Conservation (phyloP, 2,888 invertebrate species). For the Omphaloscelis lunosa region DNA sequence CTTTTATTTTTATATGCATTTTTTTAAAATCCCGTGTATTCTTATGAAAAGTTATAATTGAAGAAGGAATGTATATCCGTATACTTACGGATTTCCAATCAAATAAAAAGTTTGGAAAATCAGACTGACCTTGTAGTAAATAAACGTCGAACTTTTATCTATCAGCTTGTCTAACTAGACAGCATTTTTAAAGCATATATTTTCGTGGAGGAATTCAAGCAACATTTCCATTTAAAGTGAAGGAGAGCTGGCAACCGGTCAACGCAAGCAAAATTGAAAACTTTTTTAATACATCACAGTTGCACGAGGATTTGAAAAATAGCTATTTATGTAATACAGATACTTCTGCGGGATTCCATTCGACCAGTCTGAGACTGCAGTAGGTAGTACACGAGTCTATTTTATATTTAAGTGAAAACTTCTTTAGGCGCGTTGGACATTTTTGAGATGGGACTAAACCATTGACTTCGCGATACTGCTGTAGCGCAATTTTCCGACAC, state of each 20-base stretch:
- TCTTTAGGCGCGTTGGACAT: no score
- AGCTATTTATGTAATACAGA: conserved; percentile 9
- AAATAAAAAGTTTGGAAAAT: background rate
- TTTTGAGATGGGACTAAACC: no score
- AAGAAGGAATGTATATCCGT: background rate
- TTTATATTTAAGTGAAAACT: no score
- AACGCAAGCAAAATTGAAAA: conserved; percentile 57
- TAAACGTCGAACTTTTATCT: conserved; percentile 17
- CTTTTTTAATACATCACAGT: conserved; percentile 59
- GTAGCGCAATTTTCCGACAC: no score
- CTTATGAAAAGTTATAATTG: background rate
- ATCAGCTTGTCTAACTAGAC: conserved; percentile 4
- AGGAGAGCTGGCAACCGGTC: conserved; percentile 57
- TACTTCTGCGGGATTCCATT: conserved; percentile 4
- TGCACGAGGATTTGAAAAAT: conserved; percentile 51
- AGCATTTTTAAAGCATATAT: conserved; percentile 27
- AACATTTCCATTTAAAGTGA: conserved; percentile 62
- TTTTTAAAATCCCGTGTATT: background rate
- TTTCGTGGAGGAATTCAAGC: conserved; percentile 41
- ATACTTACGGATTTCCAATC: background rate
- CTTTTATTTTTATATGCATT: background rate
- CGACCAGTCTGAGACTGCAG: background rate
- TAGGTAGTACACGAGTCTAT: background rate
- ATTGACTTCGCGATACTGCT: no score
- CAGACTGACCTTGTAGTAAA: conserved; percentile 1